Percentiles rank a stretch among this genome's conserved stretches.
Evolutionary conservation across 2,888 invertebrate species (phyloP).

Genomic region (Trichogramma evanescens): DNA sequence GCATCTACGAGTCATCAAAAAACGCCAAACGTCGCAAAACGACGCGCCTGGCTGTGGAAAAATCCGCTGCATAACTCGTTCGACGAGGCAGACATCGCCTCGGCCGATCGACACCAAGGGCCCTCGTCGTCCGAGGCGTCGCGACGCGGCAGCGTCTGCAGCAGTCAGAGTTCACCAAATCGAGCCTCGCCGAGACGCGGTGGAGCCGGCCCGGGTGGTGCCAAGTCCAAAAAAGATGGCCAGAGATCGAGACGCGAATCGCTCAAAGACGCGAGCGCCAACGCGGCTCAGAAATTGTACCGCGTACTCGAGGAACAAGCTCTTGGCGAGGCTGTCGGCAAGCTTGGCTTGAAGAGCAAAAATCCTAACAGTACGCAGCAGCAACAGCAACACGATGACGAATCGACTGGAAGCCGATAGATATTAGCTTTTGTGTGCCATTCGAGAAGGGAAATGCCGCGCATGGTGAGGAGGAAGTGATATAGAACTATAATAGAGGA

Average conservation of each 20-base stretch:
- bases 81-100: constrained; percentile 34
- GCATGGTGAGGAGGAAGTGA: too few relatives aligned
- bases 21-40: constrained; percentile 24
- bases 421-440: too few relatives aligned
- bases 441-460: too few relatives aligned
- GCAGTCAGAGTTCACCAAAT: constrained; percentile 38
- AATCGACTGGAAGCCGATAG: too few relatives aligned
- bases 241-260: constrained; percentile 6
- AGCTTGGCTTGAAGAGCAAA: neutral
- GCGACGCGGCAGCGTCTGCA: constrained; percentile 37
- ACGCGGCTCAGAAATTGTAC: constrained; percentile 43
- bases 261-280: constrained; percentile 21
- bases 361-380: constrained; percentile 2
- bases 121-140: constrained; percentile 37
- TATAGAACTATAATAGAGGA: too few relatives aligned
- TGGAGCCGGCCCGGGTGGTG: constrained; percentile 22
- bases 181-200: constrained; percentile 36
- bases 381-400: neutral
- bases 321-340: constrained; percentile 34
- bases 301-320: constrained; percentile 44
- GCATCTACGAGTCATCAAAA: constrained; percentile 2
- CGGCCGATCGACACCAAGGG: constrained; percentile 22
- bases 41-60: constrained; percentile 41
- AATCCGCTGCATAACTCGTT: constrained; percentile 34
- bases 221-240: constrained; percentile 1